phyloP scores from a whole-genome alignment of 2,888 invertebrate species.

The Dromius quadrimaculatus region DNA sequence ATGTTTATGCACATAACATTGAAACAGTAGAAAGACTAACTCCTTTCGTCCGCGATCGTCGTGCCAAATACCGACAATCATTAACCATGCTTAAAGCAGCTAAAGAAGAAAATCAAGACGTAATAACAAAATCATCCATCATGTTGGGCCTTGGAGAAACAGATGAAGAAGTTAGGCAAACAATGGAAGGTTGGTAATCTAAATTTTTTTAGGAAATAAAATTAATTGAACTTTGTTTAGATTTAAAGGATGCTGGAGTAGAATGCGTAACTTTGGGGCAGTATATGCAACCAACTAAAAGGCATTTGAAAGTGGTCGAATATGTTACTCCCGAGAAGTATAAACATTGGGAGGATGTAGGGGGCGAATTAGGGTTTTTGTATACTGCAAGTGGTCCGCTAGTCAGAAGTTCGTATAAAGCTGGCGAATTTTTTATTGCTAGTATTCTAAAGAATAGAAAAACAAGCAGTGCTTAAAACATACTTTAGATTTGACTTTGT shows the following conservation, averaged over 20 bases:
- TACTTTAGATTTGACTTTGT: too few relatives aligned
- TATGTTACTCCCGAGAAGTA: slow-evolving; percentile 97
- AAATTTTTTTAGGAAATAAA: not conserved
- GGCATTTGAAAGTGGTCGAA: slow-evolving; percentile 93
- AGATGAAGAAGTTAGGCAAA: slow-evolving; percentile 87
- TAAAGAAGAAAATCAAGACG: slow-evolving; percentile 81
- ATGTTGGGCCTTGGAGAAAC: slow-evolving; percentile 97
- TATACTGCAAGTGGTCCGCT: slow-evolving; percentile 98
- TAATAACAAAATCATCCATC: slow-evolving; percentile 97
- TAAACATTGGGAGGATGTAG: slow-evolving; percentile 85
- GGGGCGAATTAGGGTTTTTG: slow-evolving; percentile 88
- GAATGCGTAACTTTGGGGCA: slow-evolving; percentile 98
- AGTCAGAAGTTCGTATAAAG: slow-evolving; percentile 96
- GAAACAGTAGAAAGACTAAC: slow-evolving; percentile 95
- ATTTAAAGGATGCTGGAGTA: slow-evolving; percentile 84
- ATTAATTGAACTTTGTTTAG: slow-evolving; percentile 69
- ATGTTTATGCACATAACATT: slow-evolving; percentile 89
- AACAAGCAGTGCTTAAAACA: too few relatives aligned
- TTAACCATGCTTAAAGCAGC: slow-evolving; percentile 84
- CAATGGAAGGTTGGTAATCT: slow-evolving; percentile 76
- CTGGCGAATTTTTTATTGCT: slow-evolving; percentile 97
- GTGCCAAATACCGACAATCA: slow-evolving; percentile 94
- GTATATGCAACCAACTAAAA: slow-evolving; percentile 99
- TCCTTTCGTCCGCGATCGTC: slow-evolving; percentile 90
- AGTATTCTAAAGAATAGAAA: too few relatives aligned